Conservation (phyloP, 2,888 invertebrate genomes). For the Ashinkailepas kermadecensis region DNA sequence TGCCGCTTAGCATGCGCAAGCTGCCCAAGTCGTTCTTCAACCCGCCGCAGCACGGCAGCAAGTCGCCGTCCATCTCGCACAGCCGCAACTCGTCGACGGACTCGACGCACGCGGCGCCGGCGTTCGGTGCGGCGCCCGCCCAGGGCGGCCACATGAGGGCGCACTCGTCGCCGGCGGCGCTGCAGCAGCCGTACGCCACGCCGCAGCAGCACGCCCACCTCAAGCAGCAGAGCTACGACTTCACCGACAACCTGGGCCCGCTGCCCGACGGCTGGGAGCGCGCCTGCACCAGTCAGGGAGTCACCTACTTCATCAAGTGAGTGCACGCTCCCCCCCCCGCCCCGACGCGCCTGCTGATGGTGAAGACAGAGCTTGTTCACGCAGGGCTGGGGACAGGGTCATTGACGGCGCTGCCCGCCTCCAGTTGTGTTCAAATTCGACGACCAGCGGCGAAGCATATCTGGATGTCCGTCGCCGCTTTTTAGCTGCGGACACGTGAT, state of each 20-base stretch:
- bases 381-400: background rate
- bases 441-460: background rate
- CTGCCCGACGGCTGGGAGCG: conserved; percentile 84
- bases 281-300: conserved; percentile 73
- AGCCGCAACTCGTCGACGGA: conserved; percentile 90
- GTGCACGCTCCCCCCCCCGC: conserved; percentile 9
- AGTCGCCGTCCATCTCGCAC: conserved; percentile 75
- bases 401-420: background rate
- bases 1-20: conserved; percentile 93
- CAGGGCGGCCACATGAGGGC: conserved; percentile 78
- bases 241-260: conserved; percentile 63
- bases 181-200: conserved; percentile 82
- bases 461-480: too few relatives aligned
- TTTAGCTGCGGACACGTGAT: too few relatives aligned
- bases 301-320: conserved; percentile 75
- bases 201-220: conserved; percentile 52
- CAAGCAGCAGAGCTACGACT: conserved; percentile 39
- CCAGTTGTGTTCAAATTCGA: background rate
- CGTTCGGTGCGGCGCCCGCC: conserved; percentile 44
- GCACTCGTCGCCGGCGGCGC: conserved; percentile 90
- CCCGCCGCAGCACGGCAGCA: conserved; percentile 57
- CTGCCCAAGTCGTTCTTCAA: conserved; percentile 95
- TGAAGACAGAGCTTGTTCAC: too few relatives aligned
- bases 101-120: conserved; percentile 37
- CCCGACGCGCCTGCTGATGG: too few relatives aligned